A percentile compares a stretch with the other conserved stretches of the same genome.
These are phyloP conservation scores for Onchidella celtica DNA, from an alignment of 2,888 invertebrate species.

Conservation along the genomic window DNA sequence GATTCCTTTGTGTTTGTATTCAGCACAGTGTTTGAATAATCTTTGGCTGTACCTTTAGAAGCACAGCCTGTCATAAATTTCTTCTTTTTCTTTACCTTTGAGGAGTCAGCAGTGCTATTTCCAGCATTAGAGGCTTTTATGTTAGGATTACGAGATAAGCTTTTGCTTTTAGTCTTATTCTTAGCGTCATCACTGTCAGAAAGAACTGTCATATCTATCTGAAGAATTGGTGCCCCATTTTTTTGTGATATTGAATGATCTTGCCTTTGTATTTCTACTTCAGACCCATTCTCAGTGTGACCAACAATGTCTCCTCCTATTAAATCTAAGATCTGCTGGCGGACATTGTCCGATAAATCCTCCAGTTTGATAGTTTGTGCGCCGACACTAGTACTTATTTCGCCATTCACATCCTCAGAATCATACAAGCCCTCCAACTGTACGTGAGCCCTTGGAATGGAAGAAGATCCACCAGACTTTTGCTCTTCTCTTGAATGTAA, in stretches of 20 bases:
- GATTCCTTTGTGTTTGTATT: no score
- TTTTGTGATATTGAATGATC: not conserved
- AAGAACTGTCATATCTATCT: constrained; percentile 7
- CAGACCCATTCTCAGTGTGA: not conserved
- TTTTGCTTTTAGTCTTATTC: not conserved
- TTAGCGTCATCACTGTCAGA: constrained; percentile 10
- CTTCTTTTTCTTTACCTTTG: constrained; percentile 3
- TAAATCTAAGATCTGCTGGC: constrained; percentile 32
- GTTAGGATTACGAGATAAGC: no score
- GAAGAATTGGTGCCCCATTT: not conserved
- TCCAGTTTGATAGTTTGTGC: constrained; percentile 35
- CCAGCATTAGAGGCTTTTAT: no score
- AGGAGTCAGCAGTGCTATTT: not conserved
- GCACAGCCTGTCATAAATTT: not conserved
- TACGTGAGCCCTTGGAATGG: not conserved
- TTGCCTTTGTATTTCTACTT: not conserved
- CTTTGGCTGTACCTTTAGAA: not conserved
- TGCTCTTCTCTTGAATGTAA: constrained; percentile 41
- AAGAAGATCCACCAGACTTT: not conserved
- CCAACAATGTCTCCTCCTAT: constrained; percentile 19
- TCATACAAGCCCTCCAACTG: constrained; percentile 47
- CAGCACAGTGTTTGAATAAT: not conserved
- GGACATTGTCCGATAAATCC: constrained; percentile 29
- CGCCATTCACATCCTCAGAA: not conserved
- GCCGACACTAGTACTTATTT: not conserved